Evolutionary conservation across 1,140 invertebrate species (phyloP).

Genomic region (Camponotus vicinus): DNA sequence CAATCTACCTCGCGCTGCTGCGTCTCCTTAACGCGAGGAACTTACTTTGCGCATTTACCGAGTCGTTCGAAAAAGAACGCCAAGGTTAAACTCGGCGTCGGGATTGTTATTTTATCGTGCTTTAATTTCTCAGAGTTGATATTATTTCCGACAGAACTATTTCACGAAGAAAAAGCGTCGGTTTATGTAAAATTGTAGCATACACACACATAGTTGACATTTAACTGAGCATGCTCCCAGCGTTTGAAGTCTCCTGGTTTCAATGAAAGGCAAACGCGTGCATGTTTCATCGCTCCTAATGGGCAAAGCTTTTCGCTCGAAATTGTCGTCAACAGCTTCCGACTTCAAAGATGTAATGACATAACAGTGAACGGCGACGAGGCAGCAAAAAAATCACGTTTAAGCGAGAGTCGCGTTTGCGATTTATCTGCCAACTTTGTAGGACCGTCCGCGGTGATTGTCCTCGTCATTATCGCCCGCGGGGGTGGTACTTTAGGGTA

Average conservation of each 20-base stretch:
- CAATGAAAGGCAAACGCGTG: constrained; percentile 52
- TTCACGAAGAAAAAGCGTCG: not conserved
- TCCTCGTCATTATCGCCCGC: constrained; percentile 64
- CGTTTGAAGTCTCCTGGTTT: constrained; percentile 50
- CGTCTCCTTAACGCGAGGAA: constrained; percentile 44
- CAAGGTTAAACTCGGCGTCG: not conserved
- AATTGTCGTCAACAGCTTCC: constrained; percentile 52
- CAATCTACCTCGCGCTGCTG: constrained; percentile 13
- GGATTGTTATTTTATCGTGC: constrained; percentile 21
- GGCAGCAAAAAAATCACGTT: not conserved
- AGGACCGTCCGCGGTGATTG: constrained; percentile 23
- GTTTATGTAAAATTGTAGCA: constrained; percentile 19
- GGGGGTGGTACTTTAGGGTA: constrained; percentile 31
- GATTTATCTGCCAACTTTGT: constrained; percentile 24
- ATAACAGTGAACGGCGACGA: constrained; percentile 18
- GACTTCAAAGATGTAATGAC: constrained; percentile 38
- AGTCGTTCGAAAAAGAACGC: not conserved
- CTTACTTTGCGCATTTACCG: constrained; percentile 35
- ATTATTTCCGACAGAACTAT: constrained; percentile 33
- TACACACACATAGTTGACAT: not conserved
- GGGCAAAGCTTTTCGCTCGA: constrained; percentile 64
- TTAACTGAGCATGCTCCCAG: constrained; percentile 6
- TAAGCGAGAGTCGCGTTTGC: not conserved
- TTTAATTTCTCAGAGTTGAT: constrained; percentile 20
- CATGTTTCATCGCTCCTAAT: constrained; percentile 72